Evolutionary conservation across 1,140 invertebrate species (phyloP).

Genomic region (Batillaria attramentaria): DNA sequence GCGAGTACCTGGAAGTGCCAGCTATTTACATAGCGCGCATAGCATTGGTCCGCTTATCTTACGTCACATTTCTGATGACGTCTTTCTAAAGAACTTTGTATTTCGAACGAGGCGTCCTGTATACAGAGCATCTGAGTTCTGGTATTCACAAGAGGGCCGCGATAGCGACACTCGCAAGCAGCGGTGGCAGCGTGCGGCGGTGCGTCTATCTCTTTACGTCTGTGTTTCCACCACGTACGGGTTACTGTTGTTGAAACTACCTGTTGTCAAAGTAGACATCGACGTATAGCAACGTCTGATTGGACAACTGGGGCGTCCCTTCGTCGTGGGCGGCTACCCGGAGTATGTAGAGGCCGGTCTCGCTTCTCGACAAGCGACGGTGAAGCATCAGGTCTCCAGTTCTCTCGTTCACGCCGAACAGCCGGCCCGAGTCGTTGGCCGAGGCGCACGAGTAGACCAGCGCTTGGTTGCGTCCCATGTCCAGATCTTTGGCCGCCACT

Average conservation of each 20-base stretch:
- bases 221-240: not conserved
- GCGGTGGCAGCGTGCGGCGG: too few species aligned
- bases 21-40: too few species aligned
- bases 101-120: too few species aligned
- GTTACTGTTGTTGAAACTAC: not conserved
- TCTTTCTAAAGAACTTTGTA: too few species aligned
- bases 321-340: conserved; percentile 90
- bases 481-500: conserved; percentile 48
- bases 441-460: conserved; percentile 92
- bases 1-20: too few species aligned
- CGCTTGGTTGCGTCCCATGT: conserved; percentile 82
- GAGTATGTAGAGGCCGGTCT: conserved; percentile 84
- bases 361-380: conserved; percentile 76
- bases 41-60: too few species aligned
- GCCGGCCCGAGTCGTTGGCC: conserved; percentile 81
- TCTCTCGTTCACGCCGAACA: conserved; percentile 88
- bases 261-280: conserved; percentile 69
- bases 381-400: conserved; percentile 83
- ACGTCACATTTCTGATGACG: too few species aligned
- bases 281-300: conserved; percentile 82
- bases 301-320: conserved; percentile 85
- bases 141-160: too few species aligned
- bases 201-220: not conserved
- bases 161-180: too few species aligned
- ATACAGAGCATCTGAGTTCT: too few species aligned